phyloP scores from a whole-genome alignment of 1,140 invertebrate species.

The Sitobion miscanthi region DNA sequence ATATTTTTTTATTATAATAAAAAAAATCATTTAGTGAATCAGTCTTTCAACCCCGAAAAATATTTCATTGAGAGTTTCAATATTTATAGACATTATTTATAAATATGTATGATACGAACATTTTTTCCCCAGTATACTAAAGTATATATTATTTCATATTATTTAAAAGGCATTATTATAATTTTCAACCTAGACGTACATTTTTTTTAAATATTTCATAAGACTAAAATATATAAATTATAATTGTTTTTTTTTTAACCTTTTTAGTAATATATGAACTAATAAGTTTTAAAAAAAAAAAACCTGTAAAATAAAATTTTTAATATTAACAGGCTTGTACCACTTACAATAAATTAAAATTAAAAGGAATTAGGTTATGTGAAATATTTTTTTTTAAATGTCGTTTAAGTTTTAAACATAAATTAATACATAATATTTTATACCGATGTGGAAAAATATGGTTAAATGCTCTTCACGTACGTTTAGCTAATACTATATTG shows the following conservation, averaged over 20 bases:
- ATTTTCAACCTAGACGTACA: not conserved
- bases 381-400: not conserved
- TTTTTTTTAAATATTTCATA: not conserved
- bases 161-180: not conserved
- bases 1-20: slow-evolving; percentile 16
- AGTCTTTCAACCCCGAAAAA: not conserved
- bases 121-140: too few relatives aligned
- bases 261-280: not conserved
- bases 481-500: not conserved
- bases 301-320: not conserved
- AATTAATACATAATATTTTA: not conserved
- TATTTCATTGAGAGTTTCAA: not conserved
- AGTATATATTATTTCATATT: not conserved
- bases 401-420: not conserved
- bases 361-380: not conserved
- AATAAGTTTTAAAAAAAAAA: not conserved
- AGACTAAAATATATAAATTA: not conserved
- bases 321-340: not conserved
- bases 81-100: not conserved
- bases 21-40: not conserved
- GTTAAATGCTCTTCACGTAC: not conserved
- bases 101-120: not conserved
- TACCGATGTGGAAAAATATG: not conserved
- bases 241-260: not conserved
- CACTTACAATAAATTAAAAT: not conserved